A percentile compares a stretch with the other conserved stretches of the same genome.
phyloP scores from a whole-genome alignment of 2,888 invertebrate genomes.

The Drosophila longiperda region DNA sequence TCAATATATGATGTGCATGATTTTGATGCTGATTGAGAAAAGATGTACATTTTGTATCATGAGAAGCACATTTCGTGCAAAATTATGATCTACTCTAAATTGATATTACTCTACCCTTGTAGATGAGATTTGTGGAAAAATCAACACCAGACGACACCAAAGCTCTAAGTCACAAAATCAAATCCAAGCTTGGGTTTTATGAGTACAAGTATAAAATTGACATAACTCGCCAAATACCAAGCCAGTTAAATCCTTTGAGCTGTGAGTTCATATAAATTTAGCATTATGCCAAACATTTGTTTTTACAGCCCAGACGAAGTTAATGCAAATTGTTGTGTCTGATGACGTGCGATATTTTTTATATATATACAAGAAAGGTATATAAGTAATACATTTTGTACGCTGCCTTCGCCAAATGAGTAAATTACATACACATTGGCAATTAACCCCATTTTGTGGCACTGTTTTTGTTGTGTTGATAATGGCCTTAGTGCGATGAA shows the following conservation, averaged over 20 bases:
- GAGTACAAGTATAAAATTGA: conserved; percentile 36
- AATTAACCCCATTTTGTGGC: conserved; percentile 74
- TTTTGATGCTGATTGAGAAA: background rate
- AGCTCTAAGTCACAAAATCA: background rate
- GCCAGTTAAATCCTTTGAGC: conserved; percentile 12
- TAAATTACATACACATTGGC: conserved; percentile 64
- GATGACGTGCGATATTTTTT: conserved; percentile 57
- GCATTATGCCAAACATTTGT: conserved; percentile 64
- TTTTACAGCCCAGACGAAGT: conserved; percentile 58
- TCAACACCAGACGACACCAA: conserved; percentile 17
- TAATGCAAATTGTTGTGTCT: conserved; percentile 69
- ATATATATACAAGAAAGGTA: background rate
- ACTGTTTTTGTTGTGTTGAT: conserved; percentile 57
- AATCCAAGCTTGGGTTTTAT: conserved; percentile 42
- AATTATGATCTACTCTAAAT: background rate
- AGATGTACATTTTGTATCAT: background rate
- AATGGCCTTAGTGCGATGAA: conserved; percentile 43
- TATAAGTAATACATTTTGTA: background rate
- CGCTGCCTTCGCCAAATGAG: conserved; percentile 34
- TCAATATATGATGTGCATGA: background rate
- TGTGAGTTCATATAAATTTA: conserved; percentile 54
- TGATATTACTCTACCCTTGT: background rate
- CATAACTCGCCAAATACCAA: conserved; percentile 48
- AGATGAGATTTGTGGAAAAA: conserved; percentile 20
- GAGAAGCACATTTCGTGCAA: background rate